Percentiles rank a stretch among this genome's conserved stretches.
These are phyloP conservation scores for Aleiodes alternator DNA, from an alignment of 2,888 invertebrate species.

Conservation along the genomic window DNA sequence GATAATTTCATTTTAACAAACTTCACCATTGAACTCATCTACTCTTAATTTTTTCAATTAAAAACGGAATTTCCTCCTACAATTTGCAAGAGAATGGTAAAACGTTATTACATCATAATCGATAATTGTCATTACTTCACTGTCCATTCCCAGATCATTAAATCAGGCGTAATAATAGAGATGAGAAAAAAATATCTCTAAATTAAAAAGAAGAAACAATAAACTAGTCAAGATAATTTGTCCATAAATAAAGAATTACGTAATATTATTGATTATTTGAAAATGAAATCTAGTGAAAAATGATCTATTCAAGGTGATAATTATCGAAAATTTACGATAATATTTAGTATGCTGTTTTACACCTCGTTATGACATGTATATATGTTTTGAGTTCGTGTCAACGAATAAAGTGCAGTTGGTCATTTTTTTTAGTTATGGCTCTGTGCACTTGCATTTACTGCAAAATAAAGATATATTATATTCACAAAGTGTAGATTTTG, in stretches of 20 bases:
- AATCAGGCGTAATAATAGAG: constrained; percentile 14
- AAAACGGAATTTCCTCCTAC: too few relatives aligned
- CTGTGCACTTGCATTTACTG: constrained; percentile 39
- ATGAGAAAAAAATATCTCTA: neutral
- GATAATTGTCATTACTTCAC: constrained; percentile 25
- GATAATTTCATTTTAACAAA: too few relatives aligned
- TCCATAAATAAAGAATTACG: constrained; percentile 18
- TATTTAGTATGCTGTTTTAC: constrained; percentile 1
- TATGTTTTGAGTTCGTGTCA: constrained; percentile 11
- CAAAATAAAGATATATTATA: constrained; percentile 50
- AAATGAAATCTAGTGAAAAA: constrained; percentile 2
- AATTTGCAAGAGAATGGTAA: neutral
- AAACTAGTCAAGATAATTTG: constrained; percentile 22
- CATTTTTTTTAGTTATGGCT: constrained; percentile 49
- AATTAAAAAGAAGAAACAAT: neutral
- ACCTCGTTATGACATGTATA: neutral
- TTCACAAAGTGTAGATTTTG: constrained; percentile 52
- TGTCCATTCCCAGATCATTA: neutral
- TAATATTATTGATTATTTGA: neutral
- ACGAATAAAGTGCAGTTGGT: constrained; percentile 32
- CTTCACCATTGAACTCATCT: too few relatives aligned
- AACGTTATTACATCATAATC: neutral
- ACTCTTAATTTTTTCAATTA: too few relatives aligned
- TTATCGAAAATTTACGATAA: constrained; percentile 4
- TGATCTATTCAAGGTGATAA: constrained; percentile 4